phyloP scores from a whole-genome alignment of 1,140 invertebrate species.

The Heterodera schachtii region DNA sequence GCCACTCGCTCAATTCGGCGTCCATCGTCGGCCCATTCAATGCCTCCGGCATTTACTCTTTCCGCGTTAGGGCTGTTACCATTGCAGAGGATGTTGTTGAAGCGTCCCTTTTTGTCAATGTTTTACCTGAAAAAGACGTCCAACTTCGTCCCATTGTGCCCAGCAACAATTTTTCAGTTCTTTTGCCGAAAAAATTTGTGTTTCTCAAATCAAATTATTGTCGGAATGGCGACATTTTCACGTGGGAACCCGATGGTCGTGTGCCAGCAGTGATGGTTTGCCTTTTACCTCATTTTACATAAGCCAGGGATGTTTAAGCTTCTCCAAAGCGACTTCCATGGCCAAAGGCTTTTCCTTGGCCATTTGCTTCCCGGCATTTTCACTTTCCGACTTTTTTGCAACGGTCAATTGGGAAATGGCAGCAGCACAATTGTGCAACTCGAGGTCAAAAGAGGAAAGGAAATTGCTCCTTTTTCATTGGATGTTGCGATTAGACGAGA shows the following conservation, averaged over 20 bases:
- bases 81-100: neutral
- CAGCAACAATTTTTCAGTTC: neutral
- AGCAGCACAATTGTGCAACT: neutral
- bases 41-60: neutral
- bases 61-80: neutral
- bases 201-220: constrained; percentile 6
- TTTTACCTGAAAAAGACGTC: neutral
- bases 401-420: neutral
- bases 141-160: neutral
- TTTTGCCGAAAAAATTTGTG: constrained; percentile 16
- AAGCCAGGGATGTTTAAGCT: neutral
- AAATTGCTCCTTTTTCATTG: neutral
- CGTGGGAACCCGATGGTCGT: constrained; percentile 2
- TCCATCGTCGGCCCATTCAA: neutral
- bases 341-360: neutral
- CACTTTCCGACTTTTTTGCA: neutral
- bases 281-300: neutral
- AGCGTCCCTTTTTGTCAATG: neutral
- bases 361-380: constrained; percentile 14
- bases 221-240: neutral
- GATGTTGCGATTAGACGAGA: neutral
- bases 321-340: constrained; percentile 6
- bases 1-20: neutral
- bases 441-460: neutral
- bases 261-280: constrained; percentile 17